Base-by-base conservation (phyloP, 2,888 invertebrate species). In the Micoletzkya japonica region DNA sequence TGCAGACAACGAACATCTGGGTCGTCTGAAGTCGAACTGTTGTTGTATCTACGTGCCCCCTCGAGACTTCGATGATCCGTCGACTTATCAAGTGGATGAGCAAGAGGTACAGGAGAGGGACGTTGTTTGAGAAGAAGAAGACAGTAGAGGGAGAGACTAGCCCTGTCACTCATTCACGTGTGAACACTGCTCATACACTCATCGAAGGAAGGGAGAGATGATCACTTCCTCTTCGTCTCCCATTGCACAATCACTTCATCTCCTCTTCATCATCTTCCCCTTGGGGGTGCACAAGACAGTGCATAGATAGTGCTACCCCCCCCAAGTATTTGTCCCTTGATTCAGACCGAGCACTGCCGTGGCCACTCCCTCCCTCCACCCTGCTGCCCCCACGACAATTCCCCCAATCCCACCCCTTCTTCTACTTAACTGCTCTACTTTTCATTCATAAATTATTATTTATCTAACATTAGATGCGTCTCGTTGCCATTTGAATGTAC, bases 1-100 rank as follows among this genome's bases (percentile, higher is more conserved):
- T 74, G n/a, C 71, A 79, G 91, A 81, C 93, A 94, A 86, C 93
- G 94, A 2, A 90, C 93, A 80, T 70, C 73, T 83, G 74, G 85
- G 85, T 58, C 78, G 86, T 26, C 71, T 81, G 70, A 86, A 85
- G 76, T 85, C 85, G 30, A 84, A 82, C 74, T 86, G 86, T 75
- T 85, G 85, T 75, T 86, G 86, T 73, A 85, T 86, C 76, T 86
- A 86, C 73, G 82, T 82, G 63, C 81, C 80, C 30, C 82, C 84
- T 26, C 78, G 85, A 34, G 78, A 81, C 70, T 84, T 85, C 79
- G 83, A 85, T 70, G 80, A 85, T 73, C 81, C 82, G 39, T 70
- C 76, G 28, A 83, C 82, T 2, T 83, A 82, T 82, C 77, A 77
- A 58, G 77, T 75, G 56, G 82, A 83, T 61, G 83, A 83, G 72